A percentile compares a stretch with the other conserved stretches of the same genome.
These are phyloP conservation scores for Latrodectus elegans DNA, from an alignment of 2,888 invertebrate species.

Conservation along the genomic window DNA sequence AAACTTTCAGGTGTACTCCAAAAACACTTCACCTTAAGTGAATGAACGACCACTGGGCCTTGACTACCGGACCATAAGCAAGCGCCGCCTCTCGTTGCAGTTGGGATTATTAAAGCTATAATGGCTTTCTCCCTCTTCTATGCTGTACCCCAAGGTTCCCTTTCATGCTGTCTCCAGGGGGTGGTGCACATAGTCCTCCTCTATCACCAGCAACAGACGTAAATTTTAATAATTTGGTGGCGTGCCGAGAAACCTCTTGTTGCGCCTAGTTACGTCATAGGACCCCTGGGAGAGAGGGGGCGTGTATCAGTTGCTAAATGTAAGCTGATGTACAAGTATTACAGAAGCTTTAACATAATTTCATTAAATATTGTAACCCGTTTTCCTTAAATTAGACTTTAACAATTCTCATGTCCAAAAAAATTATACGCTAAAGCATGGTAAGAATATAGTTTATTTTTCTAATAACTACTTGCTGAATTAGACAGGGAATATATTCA, in stretches of 20 bases:
- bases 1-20: conserved; percentile 10
- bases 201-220: conserved; percentile 63
- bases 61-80: conserved; percentile 15
- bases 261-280: conserved; percentile 46
- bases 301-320: not conserved
- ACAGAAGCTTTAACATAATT: too few species aligned
- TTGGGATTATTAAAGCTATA: conserved; percentile 56
- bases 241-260: conserved; percentile 43
- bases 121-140: conserved; percentile 31
- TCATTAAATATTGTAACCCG: too few species aligned
- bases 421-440: too few species aligned
- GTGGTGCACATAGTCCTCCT: conserved; percentile 1
- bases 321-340: not conserved
- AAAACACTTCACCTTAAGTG: conserved; percentile 9
- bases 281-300: conserved; percentile 28
- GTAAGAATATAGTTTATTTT: too few species aligned
- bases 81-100: conserved; percentile 21
- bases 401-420: too few species aligned
- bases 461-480: too few species aligned
- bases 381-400: too few species aligned
- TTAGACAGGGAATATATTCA: too few species aligned
- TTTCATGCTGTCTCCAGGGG: conserved; percentile 22
- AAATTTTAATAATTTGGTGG: conserved; percentile 65
- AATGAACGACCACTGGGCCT: conserved; percentile 26
- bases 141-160: conserved; percentile 26